Percentiles rank a stretch among this genome's conserved stretches.
Evolutionary conservation across 2,113 vertebrate genomes (phyloP).

Genomic region (Meles meles): DNA sequence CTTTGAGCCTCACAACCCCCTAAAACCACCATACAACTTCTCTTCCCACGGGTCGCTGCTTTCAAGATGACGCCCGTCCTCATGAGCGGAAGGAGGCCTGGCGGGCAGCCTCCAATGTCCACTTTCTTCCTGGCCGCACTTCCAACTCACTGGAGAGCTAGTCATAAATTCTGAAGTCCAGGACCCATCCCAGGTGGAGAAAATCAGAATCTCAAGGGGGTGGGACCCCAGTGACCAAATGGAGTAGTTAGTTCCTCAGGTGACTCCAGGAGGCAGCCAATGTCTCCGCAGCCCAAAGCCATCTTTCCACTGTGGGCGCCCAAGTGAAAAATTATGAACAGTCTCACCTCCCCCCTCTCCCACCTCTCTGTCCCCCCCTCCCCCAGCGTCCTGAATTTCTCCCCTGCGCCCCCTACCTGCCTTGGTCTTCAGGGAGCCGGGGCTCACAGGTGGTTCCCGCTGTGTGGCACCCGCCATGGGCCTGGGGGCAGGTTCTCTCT

Average conservation of each 20-base stretch:
- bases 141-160: neutral
- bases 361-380: neutral
- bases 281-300: neutral
- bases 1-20: neutral
- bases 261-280: neutral
- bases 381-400: neutral
- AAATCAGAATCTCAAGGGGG: neutral
- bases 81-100: neutral
- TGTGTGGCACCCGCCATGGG: neutral
- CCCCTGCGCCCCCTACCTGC: conserved; percentile 31
- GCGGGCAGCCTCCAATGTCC: neutral
- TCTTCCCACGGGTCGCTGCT: neutral
- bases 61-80: neutral
- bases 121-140: neutral
- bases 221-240: fast-evolving
- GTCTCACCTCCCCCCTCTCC: neutral
- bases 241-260: neutral
- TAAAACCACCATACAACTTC: neutral
- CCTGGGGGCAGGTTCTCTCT: neutral
- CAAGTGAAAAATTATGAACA: neutral
- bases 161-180: neutral
- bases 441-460: neutral
- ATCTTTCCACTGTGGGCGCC: neutral
- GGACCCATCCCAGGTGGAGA: neutral
- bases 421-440: neutral